Conservation (phyloP, 2,113 vertebrate genomes). For the Callipepla californica region DNA sequence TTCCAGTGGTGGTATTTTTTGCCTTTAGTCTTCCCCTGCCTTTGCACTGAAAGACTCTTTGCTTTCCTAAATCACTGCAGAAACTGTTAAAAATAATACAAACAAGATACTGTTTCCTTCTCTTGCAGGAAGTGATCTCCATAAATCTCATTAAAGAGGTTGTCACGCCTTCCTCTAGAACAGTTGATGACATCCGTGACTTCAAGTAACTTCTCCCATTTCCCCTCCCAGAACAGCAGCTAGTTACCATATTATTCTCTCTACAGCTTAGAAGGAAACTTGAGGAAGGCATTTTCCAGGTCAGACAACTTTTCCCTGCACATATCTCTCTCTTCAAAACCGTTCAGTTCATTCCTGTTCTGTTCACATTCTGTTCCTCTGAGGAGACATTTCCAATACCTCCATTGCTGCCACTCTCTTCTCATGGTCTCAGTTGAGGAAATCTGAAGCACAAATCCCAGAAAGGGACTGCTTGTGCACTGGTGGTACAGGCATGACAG, state of each 20-base stretch:
- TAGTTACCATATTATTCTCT: neutral
- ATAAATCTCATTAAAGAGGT: conserved; percentile 33
- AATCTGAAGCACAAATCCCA: neutral
- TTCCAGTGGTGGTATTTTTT: conserved; percentile 44
- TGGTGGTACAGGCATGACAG: neutral
- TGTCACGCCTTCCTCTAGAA: neutral
- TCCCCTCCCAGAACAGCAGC: neutral
- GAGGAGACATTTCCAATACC: neutral
- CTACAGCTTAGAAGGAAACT: neutral
- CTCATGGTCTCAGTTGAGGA: neutral
- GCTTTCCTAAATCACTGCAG: neutral
- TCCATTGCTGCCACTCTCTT: neutral
- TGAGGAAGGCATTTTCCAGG: neutral
- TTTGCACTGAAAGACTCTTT: neutral
- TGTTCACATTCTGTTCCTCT: neutral
- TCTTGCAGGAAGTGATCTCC: conserved; percentile 25
- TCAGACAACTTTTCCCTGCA: neutral
- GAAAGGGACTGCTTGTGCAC: accelerated
- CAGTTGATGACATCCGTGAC: accelerated
- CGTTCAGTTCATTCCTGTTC: neutral
- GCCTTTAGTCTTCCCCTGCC: conserved; percentile 4
- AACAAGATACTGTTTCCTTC: neutral
- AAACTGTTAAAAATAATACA: conserved; percentile 45
- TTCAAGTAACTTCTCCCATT: conserved; percentile 11
- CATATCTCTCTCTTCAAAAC: accelerated